A percentile compares a stretch with the other conserved stretches of the same genome.
These are phyloP conservation scores for Drosophila melanogaster DNA, from an alignment of 1,140 invertebrate genomes.

Conservation along the genomic window Release_6_plus_ISO1_MT NT_037436.4:2211501-2212000, in stretches of 20 bases:
- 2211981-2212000: background rate
- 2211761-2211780: conserved; percentile 66
- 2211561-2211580: conserved; percentile 76
- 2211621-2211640: conserved; percentile 63
- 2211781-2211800: conserved; percentile 68
- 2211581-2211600: conserved; percentile 66
- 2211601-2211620: conserved; percentile 52
- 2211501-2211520: conserved; percentile 65
- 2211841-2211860: conserved; percentile 38
- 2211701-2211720: conserved; percentile 52
- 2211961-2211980: conserved; percentile 24
- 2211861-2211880: conserved; percentile 27
- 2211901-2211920: background rate
- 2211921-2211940: background rate
- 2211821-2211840: conserved; percentile 40
- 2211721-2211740: conserved; percentile 75
- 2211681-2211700: conserved; percentile 18
- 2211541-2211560: conserved; percentile 69
- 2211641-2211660: conserved; percentile 70
- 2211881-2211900: background rate
- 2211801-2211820: conserved; percentile 21
- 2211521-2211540: conserved; percentile 74
- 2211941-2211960: conserved; percentile 51
- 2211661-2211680: conserved; percentile 62
- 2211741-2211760: conserved; percentile 69